Evolutionary conservation across 2,113 vertebrate species (phyloP).

Genomic region (Gulo gulo): DNA sequence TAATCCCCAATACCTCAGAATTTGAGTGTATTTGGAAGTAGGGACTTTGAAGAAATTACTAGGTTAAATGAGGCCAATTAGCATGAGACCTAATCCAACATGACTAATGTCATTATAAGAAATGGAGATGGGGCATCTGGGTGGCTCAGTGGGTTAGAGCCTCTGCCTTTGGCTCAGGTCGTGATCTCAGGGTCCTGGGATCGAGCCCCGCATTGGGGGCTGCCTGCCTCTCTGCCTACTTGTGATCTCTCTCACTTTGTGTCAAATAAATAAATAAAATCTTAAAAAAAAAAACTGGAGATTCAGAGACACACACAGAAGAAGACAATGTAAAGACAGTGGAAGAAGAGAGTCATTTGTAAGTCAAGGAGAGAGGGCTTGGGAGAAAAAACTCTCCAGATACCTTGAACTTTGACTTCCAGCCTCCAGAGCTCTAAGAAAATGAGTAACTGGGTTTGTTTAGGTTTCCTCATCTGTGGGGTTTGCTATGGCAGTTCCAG

Average conservation of each 20-base stretch:
- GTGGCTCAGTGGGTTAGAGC: no score
- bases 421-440: not conserved
- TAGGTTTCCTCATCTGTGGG: not conserved
- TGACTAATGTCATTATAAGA: not conserved
- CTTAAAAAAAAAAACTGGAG: no score
- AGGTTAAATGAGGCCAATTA: not conserved
- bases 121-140: not conserved
- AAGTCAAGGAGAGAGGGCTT: not conserved
- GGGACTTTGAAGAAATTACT: not conserved
- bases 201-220: rapidly evolving
- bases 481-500: not conserved
- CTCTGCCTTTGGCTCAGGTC: no score
- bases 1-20: not conserved
- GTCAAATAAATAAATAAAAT: no score
- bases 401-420: not conserved
- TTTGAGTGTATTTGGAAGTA: not conserved
- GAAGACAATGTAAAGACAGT: not conserved
- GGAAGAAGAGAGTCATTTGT: not conserved
- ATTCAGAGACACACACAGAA: not conserved
- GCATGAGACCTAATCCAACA: not conserved
- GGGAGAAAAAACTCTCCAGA: not conserved
- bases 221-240: no score
- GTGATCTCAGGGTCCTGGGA: no score
- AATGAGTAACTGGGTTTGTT: not conserved
- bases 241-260: no score